Conservation (phyloP, 1,140 invertebrate genomes). For the Agrypnia vestita region DNA sequence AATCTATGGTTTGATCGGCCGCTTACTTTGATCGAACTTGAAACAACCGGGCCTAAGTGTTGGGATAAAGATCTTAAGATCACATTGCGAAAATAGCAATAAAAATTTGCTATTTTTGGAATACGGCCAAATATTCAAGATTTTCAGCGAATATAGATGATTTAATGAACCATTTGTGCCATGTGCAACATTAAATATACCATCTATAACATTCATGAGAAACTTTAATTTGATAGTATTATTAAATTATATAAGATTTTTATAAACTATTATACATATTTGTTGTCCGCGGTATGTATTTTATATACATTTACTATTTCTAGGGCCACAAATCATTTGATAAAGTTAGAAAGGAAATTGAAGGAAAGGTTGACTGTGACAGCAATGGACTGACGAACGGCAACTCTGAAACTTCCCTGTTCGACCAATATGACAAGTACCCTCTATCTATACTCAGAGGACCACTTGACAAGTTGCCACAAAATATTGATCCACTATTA, state of each 20-base stretch:
- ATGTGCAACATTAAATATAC: neutral
- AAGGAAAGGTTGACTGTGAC: constrained; percentile 72
- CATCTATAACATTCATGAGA: neutral
- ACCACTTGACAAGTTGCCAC: constrained; percentile 85
- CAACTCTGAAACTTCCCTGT: constrained; percentile 72
- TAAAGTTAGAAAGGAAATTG: constrained; percentile 75
- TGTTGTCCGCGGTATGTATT: too few relatives aligned
- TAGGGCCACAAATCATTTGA: constrained; percentile 79
- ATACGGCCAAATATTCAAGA: too few relatives aligned
- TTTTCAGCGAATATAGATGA: too few relatives aligned
- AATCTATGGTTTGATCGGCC: too few relatives aligned
- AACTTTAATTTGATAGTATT: neutral
- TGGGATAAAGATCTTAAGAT: too few relatives aligned
- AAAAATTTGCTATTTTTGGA: too few relatives aligned
- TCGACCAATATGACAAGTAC: constrained; percentile 87
- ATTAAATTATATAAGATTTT: neutral
- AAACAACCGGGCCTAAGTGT: too few relatives aligned
- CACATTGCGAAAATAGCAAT: too few relatives aligned
- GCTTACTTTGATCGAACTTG: too few relatives aligned
- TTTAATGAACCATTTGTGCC: too few relatives aligned
- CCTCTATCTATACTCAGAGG: constrained; percentile 81
- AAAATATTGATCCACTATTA: constrained; percentile 84
- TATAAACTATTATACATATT: too few relatives aligned
- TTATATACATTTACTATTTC: constrained; percentile 40
- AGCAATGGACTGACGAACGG: constrained; percentile 70